Base-by-base conservation (phyloP, 2,797 vertebrate species). In the Ctenochaetus hawaiiensis region DNA sequence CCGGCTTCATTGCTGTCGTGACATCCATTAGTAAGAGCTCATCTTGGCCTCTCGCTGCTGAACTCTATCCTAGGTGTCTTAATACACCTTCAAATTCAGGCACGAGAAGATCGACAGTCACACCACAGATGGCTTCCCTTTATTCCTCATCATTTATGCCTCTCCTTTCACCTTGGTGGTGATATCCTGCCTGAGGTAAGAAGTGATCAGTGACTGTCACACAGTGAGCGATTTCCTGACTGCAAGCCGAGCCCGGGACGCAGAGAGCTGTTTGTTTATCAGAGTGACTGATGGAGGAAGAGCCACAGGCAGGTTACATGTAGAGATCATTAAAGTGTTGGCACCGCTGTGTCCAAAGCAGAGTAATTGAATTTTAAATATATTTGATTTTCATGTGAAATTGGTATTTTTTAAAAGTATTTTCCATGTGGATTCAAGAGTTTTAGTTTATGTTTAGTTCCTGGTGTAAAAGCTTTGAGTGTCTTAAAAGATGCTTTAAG, bases 121-220 rank as follows among this genome's bases (percentile, higher is more conserved):
- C 84, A 72, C 90, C 57, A 72, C 63, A 60, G 93, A 92, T 14
- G 94, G 96, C 81, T 74, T 97, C 51, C 94, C 95, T 5, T 87
- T 97, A 43, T 94, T 97, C 82, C 92, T 95, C 17, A 1, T 94
- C 69, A 94, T 95, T 0, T 96, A 96, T 26, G 49, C 92, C 77
- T 57, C 58, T 0, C 94, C 94, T 3, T 94, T 97, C 87, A 85
- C 63, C 26, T 94, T 96, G 80, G 91, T 95, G 0, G 1, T 96
- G 54, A 0, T 92, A 62, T 96, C 95, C 67, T 96, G 96, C 87
- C 74, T 93, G 74, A 96, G 96, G 96, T 97, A 96, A 95, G 85
- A 39, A 66, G 65, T 70, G 71, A 87, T 87, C 74, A 67, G 75
- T 44, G 82, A 39, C 65, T 68, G 78, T 63, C 81, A 61, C 51